Evolutionary conservation across 1,140 invertebrate species (phyloP), one percentile per base, ranked within the genome.

Genomic region (Leptinotarsa lineolata): DNA sequence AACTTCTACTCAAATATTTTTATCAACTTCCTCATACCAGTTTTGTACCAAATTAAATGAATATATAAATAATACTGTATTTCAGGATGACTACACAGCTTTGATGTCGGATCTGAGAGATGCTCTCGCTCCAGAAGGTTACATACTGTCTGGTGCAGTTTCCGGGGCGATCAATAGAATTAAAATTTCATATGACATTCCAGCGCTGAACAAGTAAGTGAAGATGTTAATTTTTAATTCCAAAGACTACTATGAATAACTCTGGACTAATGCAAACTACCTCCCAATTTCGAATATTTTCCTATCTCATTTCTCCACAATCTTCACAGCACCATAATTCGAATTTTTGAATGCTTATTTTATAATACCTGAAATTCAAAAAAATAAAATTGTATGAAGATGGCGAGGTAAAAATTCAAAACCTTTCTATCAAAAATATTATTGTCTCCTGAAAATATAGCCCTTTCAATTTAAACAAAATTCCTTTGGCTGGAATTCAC

Each of bases 171-270:
- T 74, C 58, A 22, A 58, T 18, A 90, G 70, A 60, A 77, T 80
- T 22, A 66, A 93, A 71, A 92, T 92, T 70, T 94, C 94, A 30
- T 96, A 96, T 79, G 94, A 97, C 79, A 94, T 97, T 3, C 91
- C 93, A 2, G 93, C 95, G 79, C 60, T 30, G 39, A 77, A 75
- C 79, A 78, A 76, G 70, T 76, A 48, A 8, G n/a, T 24, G 4
- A 68, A 68, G 0, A 2, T 39, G 11, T 39, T 30, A 65, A 11
- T n/a, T 8, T 20, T 45, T 6, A n/a, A n/a, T 45, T 8, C 15
- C 24, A 22, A n/a, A 22, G 3, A 11, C 20, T 21, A 8, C 8
- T 21, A 11, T 30, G 2, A 16, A 21, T 65, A 12, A 21, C 63
- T 22, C 15, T 16, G 63, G 20, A 22, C 0, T 22, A 21, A 11